A percentile compares a stretch with the other conserved stretches of the same genome.
Evolutionary conservation across 2,113 vertebrate genomes (phyloP).

Genomic region (Hymenochirus boettgeri): DNA sequence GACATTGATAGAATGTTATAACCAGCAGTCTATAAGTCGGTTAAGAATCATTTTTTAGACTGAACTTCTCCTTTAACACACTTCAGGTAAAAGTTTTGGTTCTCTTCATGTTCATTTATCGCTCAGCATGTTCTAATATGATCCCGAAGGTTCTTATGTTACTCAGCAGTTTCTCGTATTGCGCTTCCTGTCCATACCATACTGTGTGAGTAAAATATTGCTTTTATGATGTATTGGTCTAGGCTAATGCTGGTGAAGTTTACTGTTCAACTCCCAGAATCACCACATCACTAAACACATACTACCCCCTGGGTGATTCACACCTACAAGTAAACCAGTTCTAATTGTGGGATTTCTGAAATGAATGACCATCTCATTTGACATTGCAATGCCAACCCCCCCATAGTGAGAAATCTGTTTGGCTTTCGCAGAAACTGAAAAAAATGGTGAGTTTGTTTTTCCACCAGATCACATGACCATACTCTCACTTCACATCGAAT

Average conservation of each 20-base stretch:
- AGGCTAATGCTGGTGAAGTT: neutral
- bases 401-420: neutral
- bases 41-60: too few relatives aligned
- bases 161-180: neutral
- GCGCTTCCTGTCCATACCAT: neutral
- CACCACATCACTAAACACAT: neutral
- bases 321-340: slow-evolving; percentile 1
- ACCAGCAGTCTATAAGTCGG: too few relatives aligned
- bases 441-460: slow-evolving; percentile 4
- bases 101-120: too few relatives aligned
- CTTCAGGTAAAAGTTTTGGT: too few relatives aligned
- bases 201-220: neutral
- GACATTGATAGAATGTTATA: too few relatives aligned
- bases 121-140: neutral
- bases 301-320: neutral
- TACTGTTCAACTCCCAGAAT: neutral
- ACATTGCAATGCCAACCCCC: neutral
- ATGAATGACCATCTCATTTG: slow-evolving; percentile 1
- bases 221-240: neutral
- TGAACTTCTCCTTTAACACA: too few relatives aligned
- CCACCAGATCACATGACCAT: slow-evolving; percentile 9
- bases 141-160: neutral
- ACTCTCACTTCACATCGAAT: slow-evolving; percentile 8
- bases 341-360: slow-evolving; percentile 3
- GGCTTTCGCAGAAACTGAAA: neutral